These are phyloP conservation scores for Chaenocephalus aceratus DNA, from an alignment of 2,113 vertebrate genomes.

Conservation along the genomic window DNA sequence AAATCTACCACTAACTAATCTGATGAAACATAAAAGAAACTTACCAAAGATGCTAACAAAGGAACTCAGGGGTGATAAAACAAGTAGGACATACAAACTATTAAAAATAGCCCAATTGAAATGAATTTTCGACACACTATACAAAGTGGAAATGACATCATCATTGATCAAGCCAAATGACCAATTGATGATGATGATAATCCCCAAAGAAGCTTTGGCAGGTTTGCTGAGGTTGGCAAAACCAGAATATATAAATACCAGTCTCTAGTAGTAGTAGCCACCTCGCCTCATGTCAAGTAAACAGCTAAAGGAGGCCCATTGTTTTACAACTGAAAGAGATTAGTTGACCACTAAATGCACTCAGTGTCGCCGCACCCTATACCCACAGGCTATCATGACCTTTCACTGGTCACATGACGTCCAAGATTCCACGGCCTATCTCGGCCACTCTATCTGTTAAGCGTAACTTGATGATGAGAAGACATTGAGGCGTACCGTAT, in stretches of 20 bases:
- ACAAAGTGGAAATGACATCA: slow-evolving; percentile 37
- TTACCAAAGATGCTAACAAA: background rate
- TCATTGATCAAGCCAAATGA: slow-evolving; percentile 35
- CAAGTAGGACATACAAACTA: background rate
- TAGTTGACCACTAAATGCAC: slow-evolving; percentile 52
- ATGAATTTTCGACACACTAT: background rate
- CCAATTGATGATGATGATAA: slow-evolving; percentile 70
- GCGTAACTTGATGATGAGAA: background rate
- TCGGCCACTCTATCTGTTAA: slow-evolving; percentile 8
- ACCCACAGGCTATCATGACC: slow-evolving; percentile 47
- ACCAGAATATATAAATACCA: slow-evolving; percentile 52
- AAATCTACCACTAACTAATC: slow-evolving; percentile 52
- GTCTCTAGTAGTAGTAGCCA: slow-evolving; percentile 25
- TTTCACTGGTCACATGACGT: slow-evolving; percentile 67
- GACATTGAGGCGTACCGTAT: background rate
- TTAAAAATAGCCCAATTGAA: background rate
- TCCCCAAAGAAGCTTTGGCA: slow-evolving; percentile 72
- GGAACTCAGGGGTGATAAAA: background rate
- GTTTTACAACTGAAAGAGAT: slow-evolving; percentile 46
- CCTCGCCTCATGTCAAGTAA: slow-evolving; percentile 34
- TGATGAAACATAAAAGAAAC: slow-evolving; percentile 25
- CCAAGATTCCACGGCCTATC: slow-evolving; percentile 35
- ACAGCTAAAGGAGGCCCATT: slow-evolving; percentile 51
- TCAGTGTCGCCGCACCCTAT: slow-evolving; percentile 35
- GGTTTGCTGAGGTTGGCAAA: slow-evolving; percentile 71